A percentile compares a stretch with the other conserved stretches of the same genome.
These are phyloP conservation scores for Tenebrio molitor DNA, from an alignment of 1,140 invertebrate species.

Conservation along the genomic window DNA sequence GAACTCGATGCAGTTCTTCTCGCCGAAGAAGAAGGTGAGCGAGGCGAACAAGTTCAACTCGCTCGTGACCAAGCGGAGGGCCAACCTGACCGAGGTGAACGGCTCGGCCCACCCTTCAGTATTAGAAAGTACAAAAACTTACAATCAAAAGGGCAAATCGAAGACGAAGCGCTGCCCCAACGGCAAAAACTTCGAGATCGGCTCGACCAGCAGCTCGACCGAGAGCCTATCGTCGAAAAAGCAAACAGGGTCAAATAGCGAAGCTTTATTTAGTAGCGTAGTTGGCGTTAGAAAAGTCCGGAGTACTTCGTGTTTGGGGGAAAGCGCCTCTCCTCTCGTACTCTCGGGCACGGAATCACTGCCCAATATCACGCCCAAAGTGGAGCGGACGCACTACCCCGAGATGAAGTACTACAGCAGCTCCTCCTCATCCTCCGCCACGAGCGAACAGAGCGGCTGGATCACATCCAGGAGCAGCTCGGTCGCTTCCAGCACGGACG, in stretches of 20 bases:
- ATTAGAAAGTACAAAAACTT: slow-evolving; percentile 19
- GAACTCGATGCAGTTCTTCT: slow-evolving; percentile 57
- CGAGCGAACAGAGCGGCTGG: slow-evolving; percentile 83
- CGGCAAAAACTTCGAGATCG: slow-evolving; percentile 54
- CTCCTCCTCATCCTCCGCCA: slow-evolving; percentile 79
- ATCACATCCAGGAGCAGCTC: slow-evolving; percentile 78
- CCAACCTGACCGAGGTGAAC: not conserved
- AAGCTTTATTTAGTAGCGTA: slow-evolving; percentile 30
- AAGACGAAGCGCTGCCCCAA: slow-evolving; percentile 33
- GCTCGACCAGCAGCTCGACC: slow-evolving; percentile 56
- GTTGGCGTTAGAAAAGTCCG: slow-evolving; percentile 70
- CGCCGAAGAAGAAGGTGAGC: slow-evolving; percentile 49
- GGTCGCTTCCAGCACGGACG: slow-evolving; percentile 62
- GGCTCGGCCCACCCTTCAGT: not conserved
- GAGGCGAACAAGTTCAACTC: slow-evolving; percentile 54
- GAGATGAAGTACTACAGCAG: slow-evolving; percentile 64
- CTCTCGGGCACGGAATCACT: slow-evolving; percentile 71
- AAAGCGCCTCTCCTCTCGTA: slow-evolving; percentile 63
- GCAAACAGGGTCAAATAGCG: slow-evolving; percentile 50
- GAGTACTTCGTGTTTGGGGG: slow-evolving; percentile 72
- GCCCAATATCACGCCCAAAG: slow-evolving; percentile 74
- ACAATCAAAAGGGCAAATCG: slow-evolving; percentile 36
- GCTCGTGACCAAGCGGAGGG: slow-evolving; percentile 41
- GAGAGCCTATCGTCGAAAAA: slow-evolving; percentile 50
- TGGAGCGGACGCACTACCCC: slow-evolving; percentile 43